Evolutionary conservation across 2,888 invertebrate genomes (phyloP), one percentile per base, ranked within the genome.

Genomic region (Cynaeus angustus): DNA sequence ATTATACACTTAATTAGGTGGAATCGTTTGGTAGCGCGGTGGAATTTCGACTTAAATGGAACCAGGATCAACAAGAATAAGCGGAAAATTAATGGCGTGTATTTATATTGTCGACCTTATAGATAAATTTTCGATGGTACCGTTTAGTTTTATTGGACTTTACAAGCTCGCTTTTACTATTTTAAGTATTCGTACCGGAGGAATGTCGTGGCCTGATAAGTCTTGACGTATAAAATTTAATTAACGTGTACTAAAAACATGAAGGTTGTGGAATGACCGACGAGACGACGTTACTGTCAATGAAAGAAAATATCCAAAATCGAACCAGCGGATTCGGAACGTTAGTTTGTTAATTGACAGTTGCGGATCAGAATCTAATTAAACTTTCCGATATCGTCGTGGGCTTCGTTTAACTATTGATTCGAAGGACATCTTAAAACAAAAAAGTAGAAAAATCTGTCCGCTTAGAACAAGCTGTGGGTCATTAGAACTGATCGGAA

Each of bases 1-100:
- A 74, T 75, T 74, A 75, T 73, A 68, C 74, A 73, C 67, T 75
- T 76, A 76, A 76, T 75, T 75, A 74, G 74, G 68, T 70, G 72
- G 70, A 75, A 74, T 75, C 64, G 74, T 72, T 74, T 72, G 67
- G 74, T 70, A 70, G 72, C 41, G 41, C 70, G 55, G 59, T 56
- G 67, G 75, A 74, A 75, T 74, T 75, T 75, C 66, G 70, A 71
- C 68, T 71, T 72, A 61, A 61, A 50, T 61, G 50, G 61, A 74
- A 70, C 65, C 68, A 69, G 72, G 71, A 73, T 72, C 71, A 62
- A 66, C 53, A 62, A 71, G 72, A 70, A 74, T 73, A 72, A 71
- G 62, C 59, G 73, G 68, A 68, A 73, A 74, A 74, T 74, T 75
- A 74, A 75, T 75, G 72, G 69, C 66, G 65, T 67, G 73, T 67